Percentiles rank a stretch among this genome's conserved stretches.
phyloP scores from a whole-genome alignment of 2,113 vertebrate genomes.

The Empidonax alnorum region DNA sequence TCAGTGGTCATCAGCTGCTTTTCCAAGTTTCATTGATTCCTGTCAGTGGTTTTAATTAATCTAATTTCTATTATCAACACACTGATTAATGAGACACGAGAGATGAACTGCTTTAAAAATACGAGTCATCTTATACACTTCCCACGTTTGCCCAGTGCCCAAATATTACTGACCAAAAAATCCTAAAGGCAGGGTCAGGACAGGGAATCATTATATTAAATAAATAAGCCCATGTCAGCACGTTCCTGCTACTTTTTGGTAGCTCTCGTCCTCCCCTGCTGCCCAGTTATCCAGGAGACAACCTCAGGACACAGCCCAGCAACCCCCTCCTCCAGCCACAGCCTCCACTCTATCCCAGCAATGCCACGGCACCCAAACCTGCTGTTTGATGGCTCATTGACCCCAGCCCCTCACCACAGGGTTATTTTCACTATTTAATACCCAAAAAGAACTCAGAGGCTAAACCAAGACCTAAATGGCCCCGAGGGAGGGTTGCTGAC shows the following conservation, averaged over 20 bases:
- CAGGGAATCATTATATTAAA: neutral
- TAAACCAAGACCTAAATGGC: neutral
- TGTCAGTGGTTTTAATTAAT: neutral
- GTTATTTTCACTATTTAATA: accelerated
- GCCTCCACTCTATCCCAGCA: neutral
- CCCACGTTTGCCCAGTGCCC: accelerated
- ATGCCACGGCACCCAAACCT: accelerated
- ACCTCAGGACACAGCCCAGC: neutral
- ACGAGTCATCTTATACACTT: accelerated
- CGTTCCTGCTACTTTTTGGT: neutral
- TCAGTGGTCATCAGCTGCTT: neutral
- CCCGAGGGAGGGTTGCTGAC: neutral
- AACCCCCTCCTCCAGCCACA: neutral
- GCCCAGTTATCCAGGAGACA: accelerated
- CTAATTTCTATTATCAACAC: neutral
- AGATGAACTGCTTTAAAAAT: neutral
- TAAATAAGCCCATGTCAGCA: neutral
- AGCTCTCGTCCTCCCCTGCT: neutral
- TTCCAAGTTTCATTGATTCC: neutral
- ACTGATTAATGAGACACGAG: neutral
- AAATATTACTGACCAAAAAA: neutral
- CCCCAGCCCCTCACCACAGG: neutral
- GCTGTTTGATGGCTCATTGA: neutral
- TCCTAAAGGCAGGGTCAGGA: neutral
- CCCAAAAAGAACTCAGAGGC: accelerated